Evolutionary conservation across 2,888 invertebrate genomes (phyloP), one percentile per base, ranked within the genome.

Genomic region (Acronicta psi): DNA sequence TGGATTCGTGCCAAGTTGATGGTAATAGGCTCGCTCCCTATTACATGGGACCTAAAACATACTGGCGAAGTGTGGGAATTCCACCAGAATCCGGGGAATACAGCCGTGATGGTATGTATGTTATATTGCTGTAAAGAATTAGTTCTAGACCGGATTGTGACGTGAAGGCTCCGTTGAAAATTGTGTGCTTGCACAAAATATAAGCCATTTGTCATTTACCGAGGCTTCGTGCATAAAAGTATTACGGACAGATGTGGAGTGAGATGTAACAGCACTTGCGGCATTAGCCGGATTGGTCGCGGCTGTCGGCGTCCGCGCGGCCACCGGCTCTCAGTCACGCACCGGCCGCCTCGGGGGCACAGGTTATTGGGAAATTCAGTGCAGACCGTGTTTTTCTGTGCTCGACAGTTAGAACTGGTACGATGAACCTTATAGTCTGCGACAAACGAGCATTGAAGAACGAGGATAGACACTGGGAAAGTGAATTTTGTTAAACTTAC

Each of bases 221-320:
- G 55, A 18, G 43, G 49, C 43, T 40, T 52, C 55, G 59, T 64
- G 60, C 47, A 59, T 14, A 41, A 67, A 73, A 78, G 67, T 74
- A 63, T 69, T 64, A 66, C 70, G 46, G 51, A 42, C 52, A 64
- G 76, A 73, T 70, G 71, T 61, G 63, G 59, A 59, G 57, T 59
- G 36, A 59, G 73, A 59, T 64, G 58, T 69, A 68, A 63, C 64
- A 61, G 60, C 45, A 67, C 34, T 73, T 41, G 66, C 18, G 61
- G 61, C 64, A 77, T 75, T 71, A 75, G 67, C 51, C 52, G 67
- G 76, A 84, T 84, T 85, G 67, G 80, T 59, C 42, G 68, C 73
- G 59, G 38, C 36, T 42, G 73, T 50, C 42, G 52, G 56, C 41
- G 47, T 37, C 59, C 75, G 69, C 50, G 25, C 42, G 59, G 59